phyloP scores from a whole-genome alignment of 2,888 invertebrate species.

The Agrochola litura region DNA sequence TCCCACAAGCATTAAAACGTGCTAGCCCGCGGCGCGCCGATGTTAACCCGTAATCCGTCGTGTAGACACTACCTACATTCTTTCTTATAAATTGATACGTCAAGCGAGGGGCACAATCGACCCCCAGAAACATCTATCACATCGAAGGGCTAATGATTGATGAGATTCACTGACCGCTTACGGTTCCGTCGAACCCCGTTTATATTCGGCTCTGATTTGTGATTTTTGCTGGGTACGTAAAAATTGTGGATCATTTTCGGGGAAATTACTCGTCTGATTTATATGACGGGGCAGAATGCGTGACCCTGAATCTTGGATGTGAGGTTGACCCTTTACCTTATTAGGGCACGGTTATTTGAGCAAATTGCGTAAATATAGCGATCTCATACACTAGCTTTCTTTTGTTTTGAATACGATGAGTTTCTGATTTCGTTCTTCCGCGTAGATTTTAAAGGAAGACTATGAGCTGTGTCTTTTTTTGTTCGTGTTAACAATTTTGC shows the following conservation, averaged over 20 bases:
- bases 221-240: conserved; percentile 58
- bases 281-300: conserved; percentile 43
- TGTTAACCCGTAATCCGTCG: conserved; percentile 78
- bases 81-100: conserved; percentile 90
- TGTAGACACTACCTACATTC: conserved; percentile 83
- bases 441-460: background rate
- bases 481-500: background rate
- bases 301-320: conserved; percentile 36
- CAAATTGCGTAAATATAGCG: conserved; percentile 12
- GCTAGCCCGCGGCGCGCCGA: background rate
- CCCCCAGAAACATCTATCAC: conserved; percentile 83
- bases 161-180: conserved; percentile 80
- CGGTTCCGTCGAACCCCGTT: conserved; percentile 67
- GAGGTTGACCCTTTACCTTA: conserved; percentile 38
- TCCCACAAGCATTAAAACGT: conserved; percentile 28
- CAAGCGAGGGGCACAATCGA: conserved; percentile 83
- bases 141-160: conserved; percentile 83
- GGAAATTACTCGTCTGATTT: conserved; percentile 47
- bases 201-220: conserved; percentile 66
- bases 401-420: background rate
- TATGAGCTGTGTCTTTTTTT: background rate
- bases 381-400: background rate
- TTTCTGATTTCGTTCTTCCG: background rate
- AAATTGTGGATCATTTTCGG: conserved; percentile 53
- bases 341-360: conserved; percentile 34